Conservation (phyloP, 2,797 vertebrate species). For the Helostoma temminkii region DNA sequence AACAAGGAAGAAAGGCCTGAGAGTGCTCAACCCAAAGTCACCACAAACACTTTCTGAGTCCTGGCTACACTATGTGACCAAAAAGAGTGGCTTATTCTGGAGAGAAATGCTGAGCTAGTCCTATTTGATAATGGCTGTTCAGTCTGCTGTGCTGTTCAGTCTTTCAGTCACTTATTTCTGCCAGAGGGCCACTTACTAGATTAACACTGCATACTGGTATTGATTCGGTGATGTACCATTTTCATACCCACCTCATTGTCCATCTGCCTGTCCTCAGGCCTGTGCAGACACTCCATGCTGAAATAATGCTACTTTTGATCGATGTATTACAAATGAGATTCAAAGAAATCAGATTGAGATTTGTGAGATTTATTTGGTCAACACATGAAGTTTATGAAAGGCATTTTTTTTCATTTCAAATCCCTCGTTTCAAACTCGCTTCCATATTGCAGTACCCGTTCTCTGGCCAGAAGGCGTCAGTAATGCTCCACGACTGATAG, state of each 20-base stretch:
- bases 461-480: constrained; percentile 70
- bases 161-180: constrained; percentile 63
- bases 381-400: not conserved
- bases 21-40: constrained; percentile 63
- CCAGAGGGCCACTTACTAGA: constrained; percentile 75
- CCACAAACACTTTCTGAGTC: constrained; percentile 44
- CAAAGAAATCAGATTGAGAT: constrained; percentile 9
- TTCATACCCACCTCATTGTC: constrained; percentile 6
- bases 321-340: constrained; percentile 10
- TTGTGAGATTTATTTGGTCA: too few species aligned
- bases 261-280: constrained; percentile 2
- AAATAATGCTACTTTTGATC: constrained; percentile 23
- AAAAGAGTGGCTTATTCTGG: constrained; percentile 49
- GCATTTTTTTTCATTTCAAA: too few species aligned
- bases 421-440: not conserved
- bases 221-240: constrained; percentile 49
- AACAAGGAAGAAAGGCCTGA: constrained; percentile 53
- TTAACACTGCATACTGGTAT: constrained; percentile 66
- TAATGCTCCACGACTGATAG: constrained; percentile 20
- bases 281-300: constrained; percentile 12
- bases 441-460: not conserved
- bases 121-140: constrained; percentile 64
- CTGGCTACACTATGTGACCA: constrained; percentile 9
- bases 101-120: constrained; percentile 65
- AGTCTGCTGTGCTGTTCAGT: constrained; percentile 66